Base-by-base conservation (phyloP, 1,140 invertebrate genomes). In the Orius laevigatus region DNA sequence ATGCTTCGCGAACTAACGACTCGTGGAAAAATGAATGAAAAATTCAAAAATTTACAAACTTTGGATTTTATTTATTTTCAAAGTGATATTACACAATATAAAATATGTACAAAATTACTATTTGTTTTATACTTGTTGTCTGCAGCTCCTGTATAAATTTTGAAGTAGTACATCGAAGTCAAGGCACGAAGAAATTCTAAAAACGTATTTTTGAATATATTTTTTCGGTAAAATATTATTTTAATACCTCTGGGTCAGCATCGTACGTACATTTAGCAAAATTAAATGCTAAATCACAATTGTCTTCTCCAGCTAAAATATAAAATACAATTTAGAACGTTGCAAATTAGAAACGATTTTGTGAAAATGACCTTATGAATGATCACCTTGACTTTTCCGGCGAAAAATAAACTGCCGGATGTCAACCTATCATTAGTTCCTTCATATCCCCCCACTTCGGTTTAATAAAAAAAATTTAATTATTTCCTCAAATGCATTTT, bases 201-300 rank as follows among this genome's bases (percentile, higher is more conserved):
- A 25, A 25, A n/a, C n/a, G n/a, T n/a, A n/a, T n/a, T n/a, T n/a
- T n/a, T n/a, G n/a, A n/a, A n/a, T n/a, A n/a, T n/a, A n/a, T n/a
- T n/a, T n/a, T n/a, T n/a, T n/a, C n/a, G 18, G 36, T 39, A 39
- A 39, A 12, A 9, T 4, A 8, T 8, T 34, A 8, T 42, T n/a
- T 31, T 41, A 25, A 8, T 40, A 54, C 53, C 33, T 54, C 50
- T 32, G 34, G 40, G 31, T 58, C 54, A 6, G 46, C 47, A 19
- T 55, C 53, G 16, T 50, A 59, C 9, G 41, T 46, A 51, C 57
- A 59, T 40, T 57, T 55, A n/a, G 41, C 52, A 41, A 54, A 57
- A 39, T 53, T 50, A 47, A 53, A 59, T 18, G 44, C 51, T 6
- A 46, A 34, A 15, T 53, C 57, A 36, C 57, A 58, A 6, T 32